Conservation (phyloP, 2,113 vertebrate species). For the Dolichallabes microphthalmus region DNA sequence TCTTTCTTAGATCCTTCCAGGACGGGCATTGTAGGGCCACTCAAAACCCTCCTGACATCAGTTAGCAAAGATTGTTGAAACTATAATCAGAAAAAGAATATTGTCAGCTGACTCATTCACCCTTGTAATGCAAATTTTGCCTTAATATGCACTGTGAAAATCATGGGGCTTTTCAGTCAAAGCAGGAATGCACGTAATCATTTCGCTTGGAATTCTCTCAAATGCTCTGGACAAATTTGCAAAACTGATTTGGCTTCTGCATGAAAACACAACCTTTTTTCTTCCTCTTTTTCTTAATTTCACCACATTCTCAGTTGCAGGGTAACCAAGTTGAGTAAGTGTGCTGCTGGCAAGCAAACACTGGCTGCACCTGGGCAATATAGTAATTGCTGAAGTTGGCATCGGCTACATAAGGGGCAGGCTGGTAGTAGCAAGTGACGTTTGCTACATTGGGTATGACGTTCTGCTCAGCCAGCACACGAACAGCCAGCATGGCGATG, state of each 20-base stretch:
- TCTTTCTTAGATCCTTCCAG: constrained; percentile 22
- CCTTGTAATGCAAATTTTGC: constrained; percentile 52
- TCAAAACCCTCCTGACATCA: constrained; percentile 12
- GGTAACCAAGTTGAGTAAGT: constrained; percentile 96
- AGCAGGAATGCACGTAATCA: constrained; percentile 68
- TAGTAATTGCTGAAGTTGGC: constrained; percentile 99
- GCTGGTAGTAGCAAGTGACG: constrained; percentile 99
- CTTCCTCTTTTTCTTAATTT: constrained; percentile 31
- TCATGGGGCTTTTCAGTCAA: constrained; percentile 75
- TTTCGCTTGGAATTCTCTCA: constrained; percentile 59
- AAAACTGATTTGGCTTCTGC: constrained; percentile 59
- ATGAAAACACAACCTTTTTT: constrained; percentile 53
- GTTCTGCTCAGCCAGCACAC: constrained; percentile 95
- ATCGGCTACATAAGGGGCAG: constrained; percentile 95
- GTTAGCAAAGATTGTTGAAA: constrained; percentile 16
- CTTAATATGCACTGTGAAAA: constrained; percentile 69
- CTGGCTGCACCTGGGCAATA: constrained; percentile 95
- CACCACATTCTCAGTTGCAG: constrained; percentile 82
- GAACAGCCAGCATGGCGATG: constrained; percentile 96
- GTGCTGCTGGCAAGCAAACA: constrained; percentile 94
- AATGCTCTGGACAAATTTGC: constrained; percentile 63
- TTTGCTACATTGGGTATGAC: constrained; percentile 98
- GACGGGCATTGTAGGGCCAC: constrained; percentile 6
- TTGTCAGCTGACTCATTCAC: constrained; percentile 21
- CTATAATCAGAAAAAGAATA: constrained; percentile 22